phyloP scores from a whole-genome alignment of 2,797 vertebrate species.

The Cynopterus sphinx region DNA sequence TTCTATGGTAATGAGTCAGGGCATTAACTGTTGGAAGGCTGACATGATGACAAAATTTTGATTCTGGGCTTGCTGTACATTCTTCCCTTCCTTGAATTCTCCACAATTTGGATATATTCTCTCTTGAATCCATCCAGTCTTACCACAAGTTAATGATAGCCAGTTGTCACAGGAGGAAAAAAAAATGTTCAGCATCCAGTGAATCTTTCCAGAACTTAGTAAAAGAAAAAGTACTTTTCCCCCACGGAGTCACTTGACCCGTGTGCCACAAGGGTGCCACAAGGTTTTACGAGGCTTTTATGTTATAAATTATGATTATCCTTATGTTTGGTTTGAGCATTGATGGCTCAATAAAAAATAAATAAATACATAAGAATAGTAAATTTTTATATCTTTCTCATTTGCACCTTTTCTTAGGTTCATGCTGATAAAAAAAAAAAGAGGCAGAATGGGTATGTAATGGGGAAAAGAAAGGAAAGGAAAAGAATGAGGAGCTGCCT shows the following conservation, averaged over 20 bases:
- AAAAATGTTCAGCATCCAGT: background rate
- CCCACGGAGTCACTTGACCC: background rate
- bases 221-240: background rate
- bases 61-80: background rate
- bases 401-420: slow-evolving; percentile 16
- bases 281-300: background rate
- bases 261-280: too few relatives aligned
- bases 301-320: background rate
- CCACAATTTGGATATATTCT: background rate
- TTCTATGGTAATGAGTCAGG: slow-evolving; percentile 52
- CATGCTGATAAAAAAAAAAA: background rate
- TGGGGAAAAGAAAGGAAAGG: background rate
- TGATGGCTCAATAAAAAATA: background rate
- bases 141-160: background rate
- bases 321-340: background rate
- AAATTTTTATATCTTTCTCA: background rate
- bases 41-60: background rate
- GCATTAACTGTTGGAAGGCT: background rate
- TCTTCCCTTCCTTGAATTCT: background rate
- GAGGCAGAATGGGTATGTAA: too few relatives aligned
- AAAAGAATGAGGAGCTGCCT: background rate
- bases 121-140: background rate
- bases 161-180: background rate
- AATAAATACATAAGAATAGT: background rate
- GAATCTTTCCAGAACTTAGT: background rate